Base-by-base conservation (phyloP, 2,113 vertebrate species). In the Diadophis punctatus region DNA sequence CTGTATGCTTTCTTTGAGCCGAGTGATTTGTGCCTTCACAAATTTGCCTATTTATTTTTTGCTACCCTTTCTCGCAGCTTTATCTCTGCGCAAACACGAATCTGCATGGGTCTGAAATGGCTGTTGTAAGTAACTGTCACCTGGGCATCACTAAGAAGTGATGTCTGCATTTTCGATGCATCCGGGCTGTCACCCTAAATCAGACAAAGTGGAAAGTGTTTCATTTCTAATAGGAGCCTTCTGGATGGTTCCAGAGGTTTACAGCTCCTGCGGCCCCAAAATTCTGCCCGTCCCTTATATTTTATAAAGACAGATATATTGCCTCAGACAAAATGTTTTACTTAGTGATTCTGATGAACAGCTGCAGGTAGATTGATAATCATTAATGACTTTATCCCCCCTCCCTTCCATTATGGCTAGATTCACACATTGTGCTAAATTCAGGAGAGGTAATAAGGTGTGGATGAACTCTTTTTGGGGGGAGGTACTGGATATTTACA, bases 41-140 rank as follows among this genome's bases (percentile, higher is more conserved):
- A 52, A 87, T 92, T 74, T 92, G 91, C 52, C 58, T 87, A 4
- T 39, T 88, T 46, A n/a, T 85, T 88, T 60, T 74, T 55, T 3
- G 14, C 49, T 49, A 89, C n/a, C 55, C 95, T 86, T 95, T 92
- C 91, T 92, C 91, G 93, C 60, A 85, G 91, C 5, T 95, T 92
- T 95, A 92, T 92, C 91, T 89, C 52, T 92, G 60, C 1, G n/a
- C 86, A 93, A 60, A 88, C 91, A 92, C 20, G 34, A 68, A 93
- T 94, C 39, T 91, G 48, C 56, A 1, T 20, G 34, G 48, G 22
- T 87, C 91, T 74, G 58, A 88, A 92, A 92, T 68, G 86, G 49
- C n/a, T 39, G 39, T 51, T 88, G n/a, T 43, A 88, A 52, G 86
- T 92, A 53, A 74, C 34, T 34, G 49, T 53, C 25, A 43, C 11